Conservation (phyloP, 2,797 vertebrate species). For the Urophycis tenuis region DNA sequence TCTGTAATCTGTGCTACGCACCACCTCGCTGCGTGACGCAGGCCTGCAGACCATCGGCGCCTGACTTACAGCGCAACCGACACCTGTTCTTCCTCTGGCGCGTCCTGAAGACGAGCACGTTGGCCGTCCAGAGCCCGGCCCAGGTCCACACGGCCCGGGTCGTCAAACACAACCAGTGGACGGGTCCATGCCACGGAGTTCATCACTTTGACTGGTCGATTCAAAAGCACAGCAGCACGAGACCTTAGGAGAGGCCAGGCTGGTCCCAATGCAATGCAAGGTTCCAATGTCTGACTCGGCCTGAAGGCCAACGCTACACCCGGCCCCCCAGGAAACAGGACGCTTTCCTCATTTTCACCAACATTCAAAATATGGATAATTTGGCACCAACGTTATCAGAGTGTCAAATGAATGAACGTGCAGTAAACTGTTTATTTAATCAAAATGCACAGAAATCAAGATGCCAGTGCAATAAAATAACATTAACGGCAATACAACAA, state of each 20-base stretch:
- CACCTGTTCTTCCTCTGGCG: conserved; percentile 20
- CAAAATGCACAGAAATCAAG: conserved; percentile 55
- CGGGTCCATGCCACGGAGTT: conserved; percentile 44
- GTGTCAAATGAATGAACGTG: conserved; percentile 45
- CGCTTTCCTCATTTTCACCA: conserved; percentile 42
- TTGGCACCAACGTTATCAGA: conserved; percentile 42
- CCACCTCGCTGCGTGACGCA: background rate
- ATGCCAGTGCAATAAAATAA: conserved; percentile 55
- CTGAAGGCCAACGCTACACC: conserved; percentile 32
- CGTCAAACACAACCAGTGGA: conserved; percentile 34
- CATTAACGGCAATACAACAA: conserved; percentile 33
- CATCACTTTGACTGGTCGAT: conserved; percentile 43
- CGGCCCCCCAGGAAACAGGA: conserved; percentile 38
- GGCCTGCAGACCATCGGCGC: conserved; percentile 32
- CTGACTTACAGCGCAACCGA: conserved; percentile 19
- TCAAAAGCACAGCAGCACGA: conserved; percentile 51
- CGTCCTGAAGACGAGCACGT: background rate
- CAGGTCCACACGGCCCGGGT: conserved; percentile 34
- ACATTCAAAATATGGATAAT: conserved; percentile 41
- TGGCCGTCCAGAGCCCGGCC: conserved; percentile 31
- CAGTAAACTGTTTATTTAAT: conserved; percentile 39
- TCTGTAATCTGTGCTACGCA: background rate
- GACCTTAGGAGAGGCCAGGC: conserved; percentile 54
- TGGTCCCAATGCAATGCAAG: conserved; percentile 50
- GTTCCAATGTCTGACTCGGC: conserved; percentile 52